Evolutionary conservation across 1,140 invertebrate species (phyloP).

Genomic region (Drosophila pachea): DNA sequence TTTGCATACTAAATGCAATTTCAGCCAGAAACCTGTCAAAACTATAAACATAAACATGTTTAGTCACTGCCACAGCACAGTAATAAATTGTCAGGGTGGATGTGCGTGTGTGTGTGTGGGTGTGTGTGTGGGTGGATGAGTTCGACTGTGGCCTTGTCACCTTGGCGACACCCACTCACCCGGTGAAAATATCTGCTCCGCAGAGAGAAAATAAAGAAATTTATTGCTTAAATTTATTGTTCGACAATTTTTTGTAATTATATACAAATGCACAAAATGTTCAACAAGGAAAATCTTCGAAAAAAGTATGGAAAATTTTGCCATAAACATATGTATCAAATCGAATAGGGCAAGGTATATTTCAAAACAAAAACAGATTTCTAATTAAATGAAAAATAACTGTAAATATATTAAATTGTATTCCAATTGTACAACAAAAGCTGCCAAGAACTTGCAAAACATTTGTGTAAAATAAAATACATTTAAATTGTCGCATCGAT

Average conservation of each 20-base stretch:
- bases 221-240: slow-evolving; percentile 30
- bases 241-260: slow-evolving; percentile 9
- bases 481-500: slow-evolving; percentile 20
- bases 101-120: not conserved
- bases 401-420: not conserved
- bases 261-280: not conserved
- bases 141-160: slow-evolving; percentile 63
- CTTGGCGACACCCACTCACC: slow-evolving; percentile 58
- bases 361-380: not conserved
- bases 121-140: slow-evolving; percentile 7
- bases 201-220: not conserved
- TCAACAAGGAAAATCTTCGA: not conserved
- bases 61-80: slow-evolving; percentile 44
- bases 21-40: slow-evolving; percentile 43
- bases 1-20: slow-evolving; percentile 45
- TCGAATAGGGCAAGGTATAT: not conserved
- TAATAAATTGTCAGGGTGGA: slow-evolving; percentile 13
- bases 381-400: not conserved
- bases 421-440: not conserved
- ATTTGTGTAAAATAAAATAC: slow-evolving; percentile 18
- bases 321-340: not conserved
- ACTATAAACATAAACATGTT: slow-evolving; percentile 54
- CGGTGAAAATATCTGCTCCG: slow-evolving; percentile 27
- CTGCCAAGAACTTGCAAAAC: not conserved
- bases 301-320: not conserved